These are phyloP conservation scores for Diuraphis noxia DNA, from an alignment of 1,140 invertebrate species.

Conservation along the genomic window DNA sequence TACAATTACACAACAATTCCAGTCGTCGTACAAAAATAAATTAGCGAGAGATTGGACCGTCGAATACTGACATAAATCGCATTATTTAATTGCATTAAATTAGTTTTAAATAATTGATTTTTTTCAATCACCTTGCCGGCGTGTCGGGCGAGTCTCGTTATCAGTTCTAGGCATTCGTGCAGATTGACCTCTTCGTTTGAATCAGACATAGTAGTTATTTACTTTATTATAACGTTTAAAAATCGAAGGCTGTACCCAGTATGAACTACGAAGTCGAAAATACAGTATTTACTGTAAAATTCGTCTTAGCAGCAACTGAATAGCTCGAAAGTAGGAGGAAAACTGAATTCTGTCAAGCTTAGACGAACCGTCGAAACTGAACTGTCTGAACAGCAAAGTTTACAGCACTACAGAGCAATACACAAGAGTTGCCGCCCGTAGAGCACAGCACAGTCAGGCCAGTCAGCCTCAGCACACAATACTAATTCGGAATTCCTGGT, in stretches of 20 bases:
- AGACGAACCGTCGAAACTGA: no score
- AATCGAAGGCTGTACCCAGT: background rate
- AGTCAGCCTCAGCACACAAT: no score
- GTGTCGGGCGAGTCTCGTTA: slow-evolving; percentile 20
- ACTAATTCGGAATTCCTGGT: no score
- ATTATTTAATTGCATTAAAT: no score
- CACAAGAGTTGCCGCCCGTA: no score
- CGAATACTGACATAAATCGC: background rate
- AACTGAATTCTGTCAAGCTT: background rate
- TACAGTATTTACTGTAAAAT: background rate
- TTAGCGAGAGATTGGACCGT: background rate
- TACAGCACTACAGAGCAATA: no score
- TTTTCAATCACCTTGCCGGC: slow-evolving; percentile 25
- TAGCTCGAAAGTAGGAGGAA: background rate
- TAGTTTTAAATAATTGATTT: background rate
- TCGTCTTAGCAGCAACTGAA: background rate
- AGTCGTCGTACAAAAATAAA: background rate
- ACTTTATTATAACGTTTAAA: background rate
- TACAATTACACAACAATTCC: background rate
- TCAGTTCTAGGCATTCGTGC: slow-evolving; percentile 10
- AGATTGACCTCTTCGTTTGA: background rate
- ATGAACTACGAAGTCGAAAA: background rate
- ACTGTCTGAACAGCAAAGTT: no score
- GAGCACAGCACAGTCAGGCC: no score
- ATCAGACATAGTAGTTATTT: background rate